Percentiles rank a stretch among this genome's conserved stretches.
Conservation (phyloP, 2,888 invertebrate genomes). For the Pollenia labialis region DNA sequence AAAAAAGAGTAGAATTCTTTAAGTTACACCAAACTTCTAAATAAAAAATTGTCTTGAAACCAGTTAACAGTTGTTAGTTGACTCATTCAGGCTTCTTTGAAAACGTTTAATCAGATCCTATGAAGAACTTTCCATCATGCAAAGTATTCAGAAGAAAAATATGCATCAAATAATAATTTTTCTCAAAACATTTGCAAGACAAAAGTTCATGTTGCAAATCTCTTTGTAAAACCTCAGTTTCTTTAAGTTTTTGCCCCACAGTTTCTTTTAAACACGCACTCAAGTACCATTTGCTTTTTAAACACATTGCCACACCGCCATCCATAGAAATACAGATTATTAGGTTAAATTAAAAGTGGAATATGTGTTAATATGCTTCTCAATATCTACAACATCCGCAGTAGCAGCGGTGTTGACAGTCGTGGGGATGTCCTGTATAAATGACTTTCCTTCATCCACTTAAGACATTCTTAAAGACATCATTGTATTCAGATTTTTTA, state of each 20-base stretch:
- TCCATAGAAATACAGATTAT: conserved; percentile 39
- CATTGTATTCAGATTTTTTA: conserved; percentile 1
- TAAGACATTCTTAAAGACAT: conserved; percentile 3
- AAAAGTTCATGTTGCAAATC: too few relatives aligned
- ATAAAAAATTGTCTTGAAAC: too few relatives aligned
- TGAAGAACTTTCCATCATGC: too few relatives aligned
- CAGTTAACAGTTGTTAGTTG: too few relatives aligned
- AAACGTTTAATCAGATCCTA: too few relatives aligned
- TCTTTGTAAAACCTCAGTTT: too few relatives aligned
- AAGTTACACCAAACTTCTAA: too few relatives aligned
- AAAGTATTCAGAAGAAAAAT: too few relatives aligned
- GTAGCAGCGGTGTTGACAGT: not conserved
- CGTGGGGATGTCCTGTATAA: not conserved
- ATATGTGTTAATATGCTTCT: conserved; percentile 37
- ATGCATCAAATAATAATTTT: too few relatives aligned
- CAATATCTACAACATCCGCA: conserved; percentile 8
- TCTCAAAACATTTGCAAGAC: not conserved
- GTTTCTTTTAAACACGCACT: conserved; percentile 28
- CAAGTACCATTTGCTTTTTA: conserved; percentile 29
- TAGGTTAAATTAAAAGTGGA: conserved; percentile 42
- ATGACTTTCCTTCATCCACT: conserved; percentile 35
- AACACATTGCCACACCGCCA: not conserved
- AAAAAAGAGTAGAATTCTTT: too few relatives aligned
- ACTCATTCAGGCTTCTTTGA: too few relatives aligned
- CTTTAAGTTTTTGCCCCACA: not conserved